phyloP scores from a whole-genome alignment of 2,113 vertebrate species.

The Grammomys surdaster region DNA sequence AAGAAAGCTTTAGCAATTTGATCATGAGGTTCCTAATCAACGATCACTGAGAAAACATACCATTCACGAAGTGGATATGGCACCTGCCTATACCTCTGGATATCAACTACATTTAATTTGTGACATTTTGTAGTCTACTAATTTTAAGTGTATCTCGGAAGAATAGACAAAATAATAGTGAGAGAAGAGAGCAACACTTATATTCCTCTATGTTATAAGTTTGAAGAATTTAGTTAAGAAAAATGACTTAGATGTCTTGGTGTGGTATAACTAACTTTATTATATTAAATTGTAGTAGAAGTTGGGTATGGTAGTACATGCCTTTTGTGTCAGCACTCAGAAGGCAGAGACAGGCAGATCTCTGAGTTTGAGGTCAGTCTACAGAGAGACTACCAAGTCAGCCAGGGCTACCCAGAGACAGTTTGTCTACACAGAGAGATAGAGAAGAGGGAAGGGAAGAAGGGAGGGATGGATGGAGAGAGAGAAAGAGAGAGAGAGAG shows the following conservation, averaged over 20 bases:
- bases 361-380: neutral
- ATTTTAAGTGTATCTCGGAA: neutral
- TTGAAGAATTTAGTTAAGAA: neutral
- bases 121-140: neutral
- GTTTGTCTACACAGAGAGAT: neutral
- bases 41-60: neutral
- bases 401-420: neutral
- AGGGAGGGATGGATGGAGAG: too few species aligned
- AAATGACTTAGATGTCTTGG: neutral
- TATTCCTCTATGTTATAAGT: neutral
- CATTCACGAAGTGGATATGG: neutral
- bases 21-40: neutral
- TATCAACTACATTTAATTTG: neutral
- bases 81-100: neutral
- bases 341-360: neutral
- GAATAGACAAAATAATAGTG: neutral
- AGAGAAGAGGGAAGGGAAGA: rapidly evolving
- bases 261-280: neutral
- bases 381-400: neutral
- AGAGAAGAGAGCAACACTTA: neutral
- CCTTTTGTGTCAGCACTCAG: neutral
- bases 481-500: too few species aligned
- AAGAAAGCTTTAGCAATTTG: neutral
- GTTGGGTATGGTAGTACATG: neutral
- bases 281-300: conserved; percentile 45